Evolutionary conservation across 2,797 vertebrate genomes (phyloP).

Genomic region (Garrulus glandarius): DNA sequence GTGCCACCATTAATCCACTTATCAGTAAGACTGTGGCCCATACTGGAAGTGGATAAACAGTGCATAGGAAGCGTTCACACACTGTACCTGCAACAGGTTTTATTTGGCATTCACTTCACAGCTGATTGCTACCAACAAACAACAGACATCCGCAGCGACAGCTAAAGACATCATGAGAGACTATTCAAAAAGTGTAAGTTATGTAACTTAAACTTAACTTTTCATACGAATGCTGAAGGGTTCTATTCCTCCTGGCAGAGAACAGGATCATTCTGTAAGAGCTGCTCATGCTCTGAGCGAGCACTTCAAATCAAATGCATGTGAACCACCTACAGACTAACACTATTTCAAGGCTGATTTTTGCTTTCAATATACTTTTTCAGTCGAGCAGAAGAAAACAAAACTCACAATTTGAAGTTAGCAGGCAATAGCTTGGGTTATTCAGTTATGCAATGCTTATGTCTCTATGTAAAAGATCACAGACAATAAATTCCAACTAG

Average conservation of each 20-base stretch:
- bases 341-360: not conserved
- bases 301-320: not conserved
- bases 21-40: not conserved
- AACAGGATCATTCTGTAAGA: not conserved
- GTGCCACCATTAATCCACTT: not conserved
- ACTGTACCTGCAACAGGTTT: not conserved
- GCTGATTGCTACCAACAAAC: not conserved
- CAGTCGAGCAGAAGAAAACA: constrained; percentile 2
- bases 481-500: not conserved
- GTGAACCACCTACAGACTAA: constrained; percentile 22
- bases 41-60: not conserved
- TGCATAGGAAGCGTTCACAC: accelerated
- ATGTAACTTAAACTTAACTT: not conserved
- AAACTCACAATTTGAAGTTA: not conserved
- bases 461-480: not conserved
- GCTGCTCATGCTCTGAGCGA: not conserved
- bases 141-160: not conserved
- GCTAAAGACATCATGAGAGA: not conserved
- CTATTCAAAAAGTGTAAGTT: not conserved
- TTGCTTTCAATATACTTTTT: not conserved
- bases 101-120: not conserved
- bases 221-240: not conserved
- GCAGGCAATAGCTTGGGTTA: not conserved
- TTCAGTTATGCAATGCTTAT: not conserved
- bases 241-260: not conserved